Conservation (phyloP, 1,140 invertebrate species). For the Pogonus chalceus region DNA sequence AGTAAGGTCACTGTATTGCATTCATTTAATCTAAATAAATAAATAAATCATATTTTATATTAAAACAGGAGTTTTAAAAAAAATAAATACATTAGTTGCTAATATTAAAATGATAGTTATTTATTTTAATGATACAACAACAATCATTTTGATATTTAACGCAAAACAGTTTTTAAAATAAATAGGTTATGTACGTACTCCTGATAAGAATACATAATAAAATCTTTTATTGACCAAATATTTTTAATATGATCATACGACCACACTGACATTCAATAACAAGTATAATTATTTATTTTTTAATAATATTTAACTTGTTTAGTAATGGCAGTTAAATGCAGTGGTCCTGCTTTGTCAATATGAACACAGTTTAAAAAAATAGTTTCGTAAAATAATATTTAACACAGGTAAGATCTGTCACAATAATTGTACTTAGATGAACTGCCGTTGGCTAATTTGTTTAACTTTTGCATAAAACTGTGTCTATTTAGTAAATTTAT, state of each 20-base stretch:
- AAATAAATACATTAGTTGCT: too few relatives aligned
- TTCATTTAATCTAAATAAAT: background rate
- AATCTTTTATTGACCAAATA: too few relatives aligned
- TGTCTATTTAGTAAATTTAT: background rate
- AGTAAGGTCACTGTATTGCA: background rate
- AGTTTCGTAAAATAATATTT: background rate
- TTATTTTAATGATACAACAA: too few relatives aligned
- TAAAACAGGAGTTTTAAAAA: too few relatives aligned
- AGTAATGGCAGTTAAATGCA: background rate
- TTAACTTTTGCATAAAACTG: conserved; percentile 7
- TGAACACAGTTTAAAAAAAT: background rate
- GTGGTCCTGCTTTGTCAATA: background rate
- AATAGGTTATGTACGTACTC: too few relatives aligned
- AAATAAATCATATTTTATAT: background rate
- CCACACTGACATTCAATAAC: too few relatives aligned
- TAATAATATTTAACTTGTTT: background rate
- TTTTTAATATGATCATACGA: too few relatives aligned
- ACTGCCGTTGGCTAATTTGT: background rate
- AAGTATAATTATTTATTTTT: too few relatives aligned
- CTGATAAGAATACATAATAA: too few relatives aligned
- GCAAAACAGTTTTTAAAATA: too few relatives aligned
- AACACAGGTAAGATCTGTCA: conserved; percentile 4
- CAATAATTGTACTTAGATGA: conserved; percentile 7
- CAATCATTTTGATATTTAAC: too few relatives aligned
- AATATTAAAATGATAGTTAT: too few relatives aligned